A percentile compares a stretch with the other conserved stretches of the same genome.
phyloP scores from a whole-genome alignment of 1,140 invertebrate species.

The Drosophila azteca region DNA sequence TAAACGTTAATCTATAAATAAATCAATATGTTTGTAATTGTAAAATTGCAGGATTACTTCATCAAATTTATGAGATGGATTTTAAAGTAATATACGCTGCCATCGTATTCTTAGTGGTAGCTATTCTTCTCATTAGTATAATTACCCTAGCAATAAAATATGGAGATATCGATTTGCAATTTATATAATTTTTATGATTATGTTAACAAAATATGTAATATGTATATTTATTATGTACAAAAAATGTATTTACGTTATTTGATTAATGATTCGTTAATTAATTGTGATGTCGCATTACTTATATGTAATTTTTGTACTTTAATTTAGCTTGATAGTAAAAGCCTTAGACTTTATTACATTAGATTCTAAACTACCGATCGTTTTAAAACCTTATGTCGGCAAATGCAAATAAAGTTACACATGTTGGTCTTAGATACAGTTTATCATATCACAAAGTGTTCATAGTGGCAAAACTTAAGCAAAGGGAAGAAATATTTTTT shows the following conservation, averaged over 20 bases:
- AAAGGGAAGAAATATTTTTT: too few species aligned
- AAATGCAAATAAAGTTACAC: too few species aligned
- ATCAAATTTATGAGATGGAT: slow-evolving; percentile 83
- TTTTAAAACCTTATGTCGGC: not conserved
- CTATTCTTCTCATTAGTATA: slow-evolving; percentile 57
- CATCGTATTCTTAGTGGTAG: slow-evolving; percentile 68
- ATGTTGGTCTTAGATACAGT: too few species aligned
- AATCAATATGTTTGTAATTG: slow-evolving; percentile 70
- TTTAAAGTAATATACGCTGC: slow-evolving; percentile 81
- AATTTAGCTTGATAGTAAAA: too few species aligned
- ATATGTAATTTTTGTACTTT: too few species aligned
- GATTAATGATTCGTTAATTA: slow-evolving; percentile 48
- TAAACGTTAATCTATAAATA: slow-evolving; percentile 3
- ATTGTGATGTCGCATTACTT: slow-evolving; percentile 44
- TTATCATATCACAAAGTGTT: too few species aligned
- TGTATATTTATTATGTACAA: not conserved
- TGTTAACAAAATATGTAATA: slow-evolving; percentile 31
- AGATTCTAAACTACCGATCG: not conserved
- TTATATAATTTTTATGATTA: slow-evolving; percentile 45
- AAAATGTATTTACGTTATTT: slow-evolving; percentile 34
- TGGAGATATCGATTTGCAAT: slow-evolving; percentile 62
- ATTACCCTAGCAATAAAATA: slow-evolving; percentile 48
- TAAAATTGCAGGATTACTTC: slow-evolving; percentile 83
- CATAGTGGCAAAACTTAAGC: too few species aligned
- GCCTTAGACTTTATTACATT: too few species aligned